These are phyloP conservation scores for Pyrgus malvae DNA, from an alignment of 2,888 invertebrate genomes.

Conservation along the genomic window DNA sequence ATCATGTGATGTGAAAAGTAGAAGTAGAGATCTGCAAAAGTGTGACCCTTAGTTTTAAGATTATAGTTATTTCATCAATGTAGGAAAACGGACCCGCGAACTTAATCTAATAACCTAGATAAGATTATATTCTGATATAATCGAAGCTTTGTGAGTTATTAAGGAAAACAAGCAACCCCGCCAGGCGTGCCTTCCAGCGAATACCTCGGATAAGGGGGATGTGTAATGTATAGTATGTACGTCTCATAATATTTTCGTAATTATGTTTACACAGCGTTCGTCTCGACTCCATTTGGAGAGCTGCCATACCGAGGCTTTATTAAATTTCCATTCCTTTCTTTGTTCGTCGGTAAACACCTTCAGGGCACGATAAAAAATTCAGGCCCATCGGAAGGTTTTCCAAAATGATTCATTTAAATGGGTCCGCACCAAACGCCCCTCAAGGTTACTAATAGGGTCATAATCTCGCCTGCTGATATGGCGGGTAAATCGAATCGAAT, in stretches of 20 bases:
- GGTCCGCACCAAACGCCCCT: constrained; percentile 36
- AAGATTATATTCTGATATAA: constrained; percentile 13
- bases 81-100: too few relatives aligned
- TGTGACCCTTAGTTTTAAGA: too few relatives aligned
- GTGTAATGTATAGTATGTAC: background rate
- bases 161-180: constrained; percentile 26
- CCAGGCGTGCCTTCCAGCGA: constrained; percentile 40
- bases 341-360: constrained; percentile 32
- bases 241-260: constrained; percentile 45
- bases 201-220: constrained; percentile 40
- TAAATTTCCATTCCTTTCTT: constrained; percentile 41
- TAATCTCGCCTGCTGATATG: constrained; percentile 45
- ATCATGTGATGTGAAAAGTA: too few relatives aligned
- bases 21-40: too few relatives aligned
- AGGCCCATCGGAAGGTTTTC: constrained; percentile 14
- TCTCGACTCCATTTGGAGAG: constrained; percentile 33
- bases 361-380: constrained; percentile 38
- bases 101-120: too few relatives aligned
- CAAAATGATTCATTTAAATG: constrained; percentile 34
- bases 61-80: too few relatives aligned
- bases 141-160: constrained; percentile 22
- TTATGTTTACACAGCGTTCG: constrained; percentile 45
- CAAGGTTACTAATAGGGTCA: constrained; percentile 48
- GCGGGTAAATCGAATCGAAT: constrained; percentile 67
- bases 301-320: constrained; percentile 40